phyloP scores from a whole-genome alignment of 2,113 vertebrate species.

The Nesoenas mayeri region DNA sequence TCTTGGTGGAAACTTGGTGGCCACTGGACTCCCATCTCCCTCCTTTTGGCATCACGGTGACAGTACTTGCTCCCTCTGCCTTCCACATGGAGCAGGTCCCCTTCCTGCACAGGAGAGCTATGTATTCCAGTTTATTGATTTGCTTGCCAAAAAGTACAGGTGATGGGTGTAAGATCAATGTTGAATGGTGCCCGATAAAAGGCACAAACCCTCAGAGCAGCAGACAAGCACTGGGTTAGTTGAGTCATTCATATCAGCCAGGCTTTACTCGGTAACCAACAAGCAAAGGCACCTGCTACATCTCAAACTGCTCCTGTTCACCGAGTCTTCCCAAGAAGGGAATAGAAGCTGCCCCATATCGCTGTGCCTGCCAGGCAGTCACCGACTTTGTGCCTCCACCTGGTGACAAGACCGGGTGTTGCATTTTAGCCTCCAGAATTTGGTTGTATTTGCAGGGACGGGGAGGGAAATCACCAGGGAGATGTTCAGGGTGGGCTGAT shows the following conservation, averaged over 20 bases:
- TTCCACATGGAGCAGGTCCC: background rate
- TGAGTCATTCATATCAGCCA: fast-evolving
- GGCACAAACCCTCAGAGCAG: background rate
- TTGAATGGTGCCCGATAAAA: background rate
- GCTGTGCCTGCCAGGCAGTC: background rate
- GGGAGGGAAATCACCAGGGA: background rate
- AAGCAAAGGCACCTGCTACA: background rate
- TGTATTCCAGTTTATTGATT: background rate
- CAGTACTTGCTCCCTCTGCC: background rate
- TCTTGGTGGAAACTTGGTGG: background rate
- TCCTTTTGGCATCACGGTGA: background rate
- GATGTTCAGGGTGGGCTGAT: background rate
- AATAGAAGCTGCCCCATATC: fast-evolving
- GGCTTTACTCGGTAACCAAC: background rate
- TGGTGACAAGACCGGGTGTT: background rate
- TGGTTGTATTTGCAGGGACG: fast-evolving
- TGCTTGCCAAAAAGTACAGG: background rate
- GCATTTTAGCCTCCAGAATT: background rate
- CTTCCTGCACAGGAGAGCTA: background rate
- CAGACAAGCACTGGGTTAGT: background rate
- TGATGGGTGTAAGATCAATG: fast-evolving
- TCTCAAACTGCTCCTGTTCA: background rate
- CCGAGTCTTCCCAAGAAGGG: background rate
- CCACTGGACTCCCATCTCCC: background rate
- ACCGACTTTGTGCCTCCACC: slow-evolving; percentile 37